These are phyloP conservation scores for Eristalis tenax DNA, from an alignment of 2,888 invertebrate genomes.

Conservation along the genomic window DNA sequence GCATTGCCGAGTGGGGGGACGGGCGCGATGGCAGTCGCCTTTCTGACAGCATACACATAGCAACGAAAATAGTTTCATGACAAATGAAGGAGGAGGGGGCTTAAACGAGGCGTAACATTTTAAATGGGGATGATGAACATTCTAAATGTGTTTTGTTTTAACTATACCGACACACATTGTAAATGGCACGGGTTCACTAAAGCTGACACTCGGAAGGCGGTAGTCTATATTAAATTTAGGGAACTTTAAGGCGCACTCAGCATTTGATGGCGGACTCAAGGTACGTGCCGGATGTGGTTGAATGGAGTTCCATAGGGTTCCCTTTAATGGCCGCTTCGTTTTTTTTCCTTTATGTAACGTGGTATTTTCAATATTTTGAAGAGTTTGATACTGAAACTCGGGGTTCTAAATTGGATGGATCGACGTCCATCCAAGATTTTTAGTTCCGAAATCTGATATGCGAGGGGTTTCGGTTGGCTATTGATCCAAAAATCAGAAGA, in stretches of 20 bases:
- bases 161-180: neutral
- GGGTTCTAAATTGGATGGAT: too few relatives aligned
- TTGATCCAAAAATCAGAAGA: too few relatives aligned
- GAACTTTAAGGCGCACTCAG: neutral
- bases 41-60: slow-evolving; percentile 16
- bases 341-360: too few relatives aligned
- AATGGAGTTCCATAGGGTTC: too few relatives aligned
- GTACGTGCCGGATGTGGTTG: too few relatives aligned
- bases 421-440: too few relatives aligned
- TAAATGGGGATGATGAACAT: neutral
- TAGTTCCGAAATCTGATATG: too few relatives aligned
- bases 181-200: neutral
- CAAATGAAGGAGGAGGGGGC: slow-evolving; percentile 20
- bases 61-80: slow-evolving; percentile 45
- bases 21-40: slow-evolving; percentile 23
- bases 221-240: neutral
- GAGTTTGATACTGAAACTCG: too few relatives aligned
- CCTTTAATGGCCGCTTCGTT: too few relatives aligned
- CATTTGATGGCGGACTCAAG: too few relatives aligned
- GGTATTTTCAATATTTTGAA: too few relatives aligned
- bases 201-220: neutral
- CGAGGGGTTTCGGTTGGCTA: too few relatives aligned
- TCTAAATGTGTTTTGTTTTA: neutral
- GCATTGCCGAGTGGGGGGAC: neutral
- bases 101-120: neutral